A percentile compares a stretch with the other conserved stretches of the same genome.
These are phyloP conservation scores for Rhegmatorhina hoffmannsi DNA, from an alignment of 2,113 vertebrate species.

Conservation along the genomic window DNA sequence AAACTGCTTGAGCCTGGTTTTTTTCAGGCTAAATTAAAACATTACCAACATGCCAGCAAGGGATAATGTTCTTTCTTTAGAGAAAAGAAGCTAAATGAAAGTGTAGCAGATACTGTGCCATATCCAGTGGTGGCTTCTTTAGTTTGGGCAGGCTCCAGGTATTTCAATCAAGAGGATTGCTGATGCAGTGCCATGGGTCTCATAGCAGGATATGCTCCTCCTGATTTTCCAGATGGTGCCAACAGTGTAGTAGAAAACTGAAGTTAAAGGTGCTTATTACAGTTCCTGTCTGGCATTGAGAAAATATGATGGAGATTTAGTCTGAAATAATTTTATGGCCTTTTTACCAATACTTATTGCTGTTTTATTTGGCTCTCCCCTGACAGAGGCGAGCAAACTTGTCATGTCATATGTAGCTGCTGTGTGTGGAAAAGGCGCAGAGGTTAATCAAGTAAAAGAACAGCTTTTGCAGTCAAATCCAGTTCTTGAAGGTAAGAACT, in stretches of 20 bases:
- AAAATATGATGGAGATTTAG: background rate
- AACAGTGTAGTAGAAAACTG: background rate
- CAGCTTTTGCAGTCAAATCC: slow-evolving; percentile 98
- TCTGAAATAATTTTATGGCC: background rate
- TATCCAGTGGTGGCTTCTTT: background rate
- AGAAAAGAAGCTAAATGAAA: background rate
- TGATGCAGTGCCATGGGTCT: background rate
- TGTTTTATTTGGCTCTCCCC: slow-evolving; percentile 52
- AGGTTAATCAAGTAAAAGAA: slow-evolving; percentile 99
- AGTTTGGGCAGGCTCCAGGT: background rate
- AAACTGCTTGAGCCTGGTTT: background rate
- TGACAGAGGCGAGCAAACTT: slow-evolving; percentile 95
- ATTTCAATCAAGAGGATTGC: background rate
- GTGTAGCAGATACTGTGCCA: background rate
- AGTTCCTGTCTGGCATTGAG: background rate
- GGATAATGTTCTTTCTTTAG: background rate
- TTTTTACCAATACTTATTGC: background rate
- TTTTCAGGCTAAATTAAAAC: background rate
- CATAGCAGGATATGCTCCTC: background rate
- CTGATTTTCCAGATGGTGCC: background rate
- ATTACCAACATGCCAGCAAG: background rate
- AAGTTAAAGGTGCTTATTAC: background rate
- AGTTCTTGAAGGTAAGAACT: slow-evolving; percentile 92
- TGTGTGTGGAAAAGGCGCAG: slow-evolving; percentile 96
- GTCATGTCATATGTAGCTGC: slow-evolving; percentile 99